Percentiles rank a stretch among this genome's conserved stretches.
These are phyloP conservation scores for Cancer borealis DNA, from an alignment of 2,888 invertebrate genomes.

Conservation along the genomic window DNA sequence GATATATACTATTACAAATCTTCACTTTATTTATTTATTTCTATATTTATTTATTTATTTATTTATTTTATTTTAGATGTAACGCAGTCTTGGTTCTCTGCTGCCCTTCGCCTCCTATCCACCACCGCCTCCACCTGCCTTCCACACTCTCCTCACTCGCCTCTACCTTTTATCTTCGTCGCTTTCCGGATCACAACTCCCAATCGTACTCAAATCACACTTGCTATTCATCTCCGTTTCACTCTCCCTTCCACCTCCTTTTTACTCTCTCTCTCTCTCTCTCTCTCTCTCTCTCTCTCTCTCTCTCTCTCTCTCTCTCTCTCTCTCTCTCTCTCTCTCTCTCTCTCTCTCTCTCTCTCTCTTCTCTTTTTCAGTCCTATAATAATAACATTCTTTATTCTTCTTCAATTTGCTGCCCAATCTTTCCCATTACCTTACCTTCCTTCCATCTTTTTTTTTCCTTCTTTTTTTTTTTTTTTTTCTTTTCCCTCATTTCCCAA, in stretches of 20 bases:
- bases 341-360: not conserved
- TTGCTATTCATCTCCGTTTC: not conserved
- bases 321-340: conserved; percentile 3
- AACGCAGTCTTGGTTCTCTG: too few species aligned
- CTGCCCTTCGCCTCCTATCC: not conserved
- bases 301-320: conserved; percentile 13
- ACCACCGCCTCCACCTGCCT: not conserved
- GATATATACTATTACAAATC: too few species aligned
- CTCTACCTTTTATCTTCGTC: not conserved
- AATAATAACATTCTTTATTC: not conserved
- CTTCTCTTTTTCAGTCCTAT: not conserved
- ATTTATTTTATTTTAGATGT: too few species aligned
- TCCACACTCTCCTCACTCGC: not conserved
- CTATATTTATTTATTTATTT: too few species aligned
- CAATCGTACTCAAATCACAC: not conserved
- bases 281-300: conserved; percentile 20
- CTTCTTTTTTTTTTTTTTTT: not conserved
- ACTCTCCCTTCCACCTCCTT: not conserved
- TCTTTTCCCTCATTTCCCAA: not conserved
- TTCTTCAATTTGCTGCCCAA: not conserved
- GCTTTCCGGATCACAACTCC: not conserved
- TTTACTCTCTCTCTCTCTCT: too few species aligned
- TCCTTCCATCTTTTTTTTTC: not conserved
- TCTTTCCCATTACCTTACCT: not conserved
- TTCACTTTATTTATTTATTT: too few species aligned